phyloP scores from a whole-genome alignment of 2,113 vertebrate genomes.

The Megaceryle torquata region DNA sequence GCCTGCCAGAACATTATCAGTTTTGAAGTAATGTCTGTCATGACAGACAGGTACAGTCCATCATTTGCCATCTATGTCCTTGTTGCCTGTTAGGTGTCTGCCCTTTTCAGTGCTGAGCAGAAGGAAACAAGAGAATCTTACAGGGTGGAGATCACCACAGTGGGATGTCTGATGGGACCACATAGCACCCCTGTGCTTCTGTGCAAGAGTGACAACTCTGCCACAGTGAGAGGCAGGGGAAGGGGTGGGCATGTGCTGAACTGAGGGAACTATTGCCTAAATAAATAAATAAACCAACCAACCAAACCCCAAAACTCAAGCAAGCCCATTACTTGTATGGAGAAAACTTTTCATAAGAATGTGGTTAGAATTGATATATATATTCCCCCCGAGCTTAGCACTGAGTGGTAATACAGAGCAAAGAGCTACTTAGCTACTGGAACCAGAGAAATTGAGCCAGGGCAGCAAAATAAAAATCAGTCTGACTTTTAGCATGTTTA shows the following conservation, averaged over 20 bases:
- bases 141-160: background rate
- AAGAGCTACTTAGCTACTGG: background rate
- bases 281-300: background rate
- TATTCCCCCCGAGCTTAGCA: background rate
- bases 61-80: background rate
- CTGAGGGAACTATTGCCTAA: background rate
- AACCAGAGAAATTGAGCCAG: slow-evolving; percentile 16
- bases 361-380: background rate
- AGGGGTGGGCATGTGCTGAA: background rate
- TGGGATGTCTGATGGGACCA: background rate
- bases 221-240: background rate
- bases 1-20: rapidly evolving
- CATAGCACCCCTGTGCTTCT: background rate
- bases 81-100: background rate
- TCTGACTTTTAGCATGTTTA: background rate
- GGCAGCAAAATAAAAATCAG: slow-evolving; percentile 34
- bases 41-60: background rate
- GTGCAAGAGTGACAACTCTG: background rate
- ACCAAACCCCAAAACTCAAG: background rate
- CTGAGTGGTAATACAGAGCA: background rate
- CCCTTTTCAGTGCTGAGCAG: background rate
- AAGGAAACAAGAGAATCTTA: background rate
- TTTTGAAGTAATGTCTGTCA: background rate
- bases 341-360: background rate
- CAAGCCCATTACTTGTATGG: background rate